Evolutionary conservation across 1,140 invertebrate genomes (phyloP).

Genomic region (Brachionus koreanus): DNA sequence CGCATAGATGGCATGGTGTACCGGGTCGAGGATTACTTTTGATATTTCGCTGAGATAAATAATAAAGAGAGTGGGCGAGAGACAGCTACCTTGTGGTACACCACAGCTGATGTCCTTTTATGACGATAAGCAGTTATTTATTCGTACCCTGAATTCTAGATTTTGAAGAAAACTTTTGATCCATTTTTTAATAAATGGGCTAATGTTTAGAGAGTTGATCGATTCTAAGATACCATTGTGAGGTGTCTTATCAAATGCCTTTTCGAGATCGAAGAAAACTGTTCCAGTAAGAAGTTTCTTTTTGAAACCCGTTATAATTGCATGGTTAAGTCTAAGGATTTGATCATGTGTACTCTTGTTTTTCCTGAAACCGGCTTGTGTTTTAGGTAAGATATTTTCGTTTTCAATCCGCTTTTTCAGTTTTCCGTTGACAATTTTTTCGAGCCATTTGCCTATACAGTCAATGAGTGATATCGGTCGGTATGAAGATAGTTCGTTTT

Average conservation of each 20-base stretch:
- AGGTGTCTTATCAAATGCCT: constrained; percentile 57
- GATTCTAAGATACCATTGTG: constrained; percentile 52
- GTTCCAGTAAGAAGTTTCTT: constrained; percentile 48
- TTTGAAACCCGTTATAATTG: constrained; percentile 51
- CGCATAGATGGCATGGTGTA: background rate
- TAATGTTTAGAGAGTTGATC: constrained; percentile 45
- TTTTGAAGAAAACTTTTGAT: background rate
- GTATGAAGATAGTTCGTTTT: background rate
- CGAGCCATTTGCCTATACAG: constrained; percentile 40
- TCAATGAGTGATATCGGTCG: constrained; percentile 44
- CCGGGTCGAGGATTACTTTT: background rate
- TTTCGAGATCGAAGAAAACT: constrained; percentile 55
- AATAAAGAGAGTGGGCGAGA: constrained; percentile 12
- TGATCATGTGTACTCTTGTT: constrained; percentile 53
- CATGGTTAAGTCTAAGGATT: constrained; percentile 50
- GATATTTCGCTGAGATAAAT: too few relatives aligned
- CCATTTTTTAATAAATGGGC: background rate
- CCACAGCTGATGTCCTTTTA: background rate
- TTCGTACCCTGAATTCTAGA: background rate
- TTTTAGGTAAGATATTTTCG: background rate
- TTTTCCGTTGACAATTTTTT: constrained; percentile 38
- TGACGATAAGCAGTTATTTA: background rate
- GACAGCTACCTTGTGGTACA: constrained; percentile 27
- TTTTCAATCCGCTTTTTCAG: constrained; percentile 36
- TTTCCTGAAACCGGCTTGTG: constrained; percentile 49